These are phyloP conservation scores for Lampris megalopsis DNA, from an alignment of 2,113 vertebrate species.

Conservation along the genomic window DNA sequence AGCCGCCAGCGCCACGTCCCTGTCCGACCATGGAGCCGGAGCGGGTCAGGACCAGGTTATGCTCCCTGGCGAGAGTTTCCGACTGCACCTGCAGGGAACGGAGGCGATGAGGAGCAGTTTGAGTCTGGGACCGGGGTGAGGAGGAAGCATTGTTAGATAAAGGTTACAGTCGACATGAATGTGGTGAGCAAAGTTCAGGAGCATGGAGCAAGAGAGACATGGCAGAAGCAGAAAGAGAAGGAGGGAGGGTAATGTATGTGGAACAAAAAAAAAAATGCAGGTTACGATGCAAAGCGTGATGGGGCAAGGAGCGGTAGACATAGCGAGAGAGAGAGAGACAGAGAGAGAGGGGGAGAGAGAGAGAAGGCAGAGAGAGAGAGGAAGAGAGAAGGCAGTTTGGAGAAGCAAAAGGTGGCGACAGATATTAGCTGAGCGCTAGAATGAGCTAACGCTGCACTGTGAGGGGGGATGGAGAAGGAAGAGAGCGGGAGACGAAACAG, in stretches of 20 bases:
- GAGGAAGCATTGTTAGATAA: constrained; percentile 48
- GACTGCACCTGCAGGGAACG: constrained; percentile 80
- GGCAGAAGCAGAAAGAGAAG: constrained; percentile 16
- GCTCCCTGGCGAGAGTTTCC: constrained; percentile 74
- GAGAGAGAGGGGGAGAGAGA: constrained; percentile 10
- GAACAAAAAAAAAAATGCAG: constrained; percentile 12
- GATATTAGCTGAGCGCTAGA: constrained; percentile 74
- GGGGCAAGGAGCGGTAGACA: constrained; percentile 32
- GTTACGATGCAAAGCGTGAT: constrained; percentile 22
- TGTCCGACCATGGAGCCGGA: constrained; percentile 76
- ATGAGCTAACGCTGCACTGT: constrained; percentile 80
- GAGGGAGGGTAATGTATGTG: neutral
- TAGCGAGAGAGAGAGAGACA: neutral
- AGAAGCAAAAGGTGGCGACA: constrained; percentile 35
- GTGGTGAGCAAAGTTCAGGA: constrained; percentile 26
- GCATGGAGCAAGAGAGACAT: constrained; percentile 21
- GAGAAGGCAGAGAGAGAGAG: constrained; percentile 49
- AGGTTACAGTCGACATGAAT: constrained; percentile 26
- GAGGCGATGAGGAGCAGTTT: constrained; percentile 74
- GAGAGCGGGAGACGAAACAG: constrained; percentile 68
- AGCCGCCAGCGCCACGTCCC: constrained; percentile 62
- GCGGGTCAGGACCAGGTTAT: constrained; percentile 82
- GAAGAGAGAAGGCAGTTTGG: constrained; percentile 26
- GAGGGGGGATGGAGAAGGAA: constrained; percentile 66
- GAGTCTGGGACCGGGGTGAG: constrained; percentile 67